Evolutionary conservation across 2,113 vertebrate species (phyloP), one percentile per base, ranked within the genome.

Genomic region (Prunella fulvescens): DNA sequence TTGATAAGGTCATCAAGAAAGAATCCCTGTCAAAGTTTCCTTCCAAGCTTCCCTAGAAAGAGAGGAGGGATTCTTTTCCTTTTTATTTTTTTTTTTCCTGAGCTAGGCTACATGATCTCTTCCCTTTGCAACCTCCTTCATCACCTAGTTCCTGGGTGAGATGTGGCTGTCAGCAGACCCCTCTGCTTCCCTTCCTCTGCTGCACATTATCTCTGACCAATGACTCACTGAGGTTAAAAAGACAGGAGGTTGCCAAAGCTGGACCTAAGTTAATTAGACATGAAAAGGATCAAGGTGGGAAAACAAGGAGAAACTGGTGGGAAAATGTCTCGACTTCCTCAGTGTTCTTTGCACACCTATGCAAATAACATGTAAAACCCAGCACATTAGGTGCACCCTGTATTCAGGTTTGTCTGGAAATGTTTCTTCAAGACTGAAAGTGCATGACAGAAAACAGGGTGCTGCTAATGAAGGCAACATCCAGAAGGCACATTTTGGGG

Each of bases 401-500:
- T 26, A 2, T 80, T 95, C 87, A 93, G 81, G 79, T 95, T 94
- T 88, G 93, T 94, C 90, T 83, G 66, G 90, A 95, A 94, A 77
- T 47, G 24, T 83, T 94, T 83, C 82, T 86, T 95, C 95, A 42
- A 91, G 94, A 92, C 80, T 67, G 71, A 96, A 96, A 95, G 93
- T 94, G 96, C 95, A 71, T 67, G 88, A 74, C 39, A 83, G 72
- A 67, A 60, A 92, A 79, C 71, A 88, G 71, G 72, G 85, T 81
- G 88, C 85, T 95, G 82, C 82, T 95, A 83, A 78, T 67, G 92
- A 90, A 95, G 72, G 85, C 79, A 93, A 78, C 80, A 92, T 90
- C 92, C 88, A 70, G 76, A 95, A 96, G 95, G 96, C 94, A 97
- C 95, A 81, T 95, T 62, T 74, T 86, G 69, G 48, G 64, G 60